Conservation (phyloP, 2,888 invertebrate species). For the Scrobipalpa costella region DNA sequence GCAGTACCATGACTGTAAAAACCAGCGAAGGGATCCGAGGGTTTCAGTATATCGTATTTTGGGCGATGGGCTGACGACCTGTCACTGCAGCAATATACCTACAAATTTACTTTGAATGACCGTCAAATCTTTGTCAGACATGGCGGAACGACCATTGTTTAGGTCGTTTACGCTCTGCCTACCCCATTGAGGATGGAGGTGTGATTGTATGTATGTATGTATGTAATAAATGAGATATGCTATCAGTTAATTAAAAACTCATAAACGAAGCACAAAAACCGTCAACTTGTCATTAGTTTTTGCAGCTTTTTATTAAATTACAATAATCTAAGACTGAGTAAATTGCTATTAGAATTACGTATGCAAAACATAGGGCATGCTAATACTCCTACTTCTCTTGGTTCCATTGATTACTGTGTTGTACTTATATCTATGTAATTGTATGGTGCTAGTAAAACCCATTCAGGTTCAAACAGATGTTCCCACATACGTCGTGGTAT, state of each 20-base stretch:
- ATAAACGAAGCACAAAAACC: background rate
- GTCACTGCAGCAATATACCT: no score
- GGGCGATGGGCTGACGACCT: no score
- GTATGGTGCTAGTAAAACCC: background rate
- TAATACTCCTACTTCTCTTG: constrained; percentile 5
- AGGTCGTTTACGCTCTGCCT: no score
- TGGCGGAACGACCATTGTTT: no score
- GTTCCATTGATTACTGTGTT: constrained; percentile 20
- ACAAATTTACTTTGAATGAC: no score
- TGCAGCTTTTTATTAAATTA: background rate
- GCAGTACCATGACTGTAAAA: no score
- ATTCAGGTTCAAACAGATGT: constrained; percentile 4
- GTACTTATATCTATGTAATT: constrained; percentile 9
- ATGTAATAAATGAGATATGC: background rate
- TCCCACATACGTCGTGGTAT: background rate
- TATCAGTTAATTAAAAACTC: constrained; percentile 4
- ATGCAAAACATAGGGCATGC: constrained; percentile 14
- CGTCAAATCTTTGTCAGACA: no score
- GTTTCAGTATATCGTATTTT: no score
- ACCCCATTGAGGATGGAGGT: no score
- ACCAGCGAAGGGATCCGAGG: no score
- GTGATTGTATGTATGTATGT: no score
- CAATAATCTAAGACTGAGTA: background rate
- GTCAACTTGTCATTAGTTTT: background rate
- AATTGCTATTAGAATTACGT: background rate